Base-by-base conservation (phyloP, 35 echinoderm and acorn worm genomes). In the Amphiura filiformis region DNA sequence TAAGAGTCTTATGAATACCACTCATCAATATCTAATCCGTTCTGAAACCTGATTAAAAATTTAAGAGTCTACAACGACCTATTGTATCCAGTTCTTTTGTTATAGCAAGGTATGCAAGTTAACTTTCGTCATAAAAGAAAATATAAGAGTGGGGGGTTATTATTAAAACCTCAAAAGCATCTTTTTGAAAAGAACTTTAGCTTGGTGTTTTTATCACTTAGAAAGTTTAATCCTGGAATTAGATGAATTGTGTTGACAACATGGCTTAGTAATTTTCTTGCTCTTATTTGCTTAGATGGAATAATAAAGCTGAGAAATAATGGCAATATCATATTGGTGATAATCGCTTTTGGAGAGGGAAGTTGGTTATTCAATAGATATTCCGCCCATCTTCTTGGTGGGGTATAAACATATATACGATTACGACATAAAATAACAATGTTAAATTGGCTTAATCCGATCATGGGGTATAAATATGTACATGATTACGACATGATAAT, bases 131-230 rank as follows among this genome's bases (percentile, higher is more conserved):
- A 15, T 26, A n/a, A 26, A 13, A 5, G 2, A n/a, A 15, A 15
- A 15, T 70, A 11, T 70, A 26, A 11, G 7, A 20, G 20, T n/a
- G 26, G 28, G 7, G 61, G 11, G 11, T 15, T 26, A 70, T 70
- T 70, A 70, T 15, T 70, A 70, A 47, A 47, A 30, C 26, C 7
- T 70, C 7, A 70, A 70, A 70, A 30, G 28, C 61, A 15, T 2
- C 61, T 70, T 70, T 70, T 2, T 70, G 44, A 70, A 70, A 70
- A 70, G 61, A n/a, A n/a, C 28, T 70, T 70, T 17, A 47, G 5
- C 17, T 4, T 70, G 61, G 61, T 70, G 61, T 52, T 70, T 70
- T 70, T 70, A n/a, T 70, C 61, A 70, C 61, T 70, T 70, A 52
- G 20, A 70, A 3, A 4, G 15, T 70, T 70, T 70, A 70, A 70